phyloP scores from a whole-genome alignment of 2,888 invertebrate genomes.

The Gonocerus acuteangulatus region DNA sequence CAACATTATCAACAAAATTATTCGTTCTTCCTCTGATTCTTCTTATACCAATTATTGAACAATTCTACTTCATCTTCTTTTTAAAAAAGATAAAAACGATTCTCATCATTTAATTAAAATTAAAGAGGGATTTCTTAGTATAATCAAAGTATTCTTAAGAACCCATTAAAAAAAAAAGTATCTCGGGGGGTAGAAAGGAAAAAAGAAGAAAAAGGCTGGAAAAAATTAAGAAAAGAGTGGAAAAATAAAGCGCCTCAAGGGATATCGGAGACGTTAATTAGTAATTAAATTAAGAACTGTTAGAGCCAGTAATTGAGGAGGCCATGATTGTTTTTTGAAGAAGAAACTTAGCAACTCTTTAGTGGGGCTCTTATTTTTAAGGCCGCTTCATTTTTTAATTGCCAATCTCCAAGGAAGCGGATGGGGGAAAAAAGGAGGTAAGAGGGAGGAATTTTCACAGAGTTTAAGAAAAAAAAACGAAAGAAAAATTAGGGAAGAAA shows the following conservation, averaged over 20 bases:
- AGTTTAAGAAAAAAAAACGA: background rate
- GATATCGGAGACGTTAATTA: constrained; percentile 18
- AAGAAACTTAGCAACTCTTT: constrained; percentile 24
- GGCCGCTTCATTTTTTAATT: constrained; percentile 34
- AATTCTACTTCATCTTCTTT: too few species aligned
- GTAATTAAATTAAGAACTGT: constrained; percentile 22
- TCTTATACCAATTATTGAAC: too few species aligned
- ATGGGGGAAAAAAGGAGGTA: background rate
- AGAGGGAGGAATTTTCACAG: background rate
- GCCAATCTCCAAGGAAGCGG: constrained; percentile 25
- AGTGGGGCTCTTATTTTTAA: constrained; percentile 18
- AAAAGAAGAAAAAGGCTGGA: background rate
- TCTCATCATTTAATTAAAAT: constrained; percentile 24
- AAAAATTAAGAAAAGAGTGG: constrained; percentile 1
- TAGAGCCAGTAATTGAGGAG: constrained; percentile 18
- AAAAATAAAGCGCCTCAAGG: constrained; percentile 11
- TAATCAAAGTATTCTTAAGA: constrained; percentile 11
- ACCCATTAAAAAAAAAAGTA: constrained; percentile 15
- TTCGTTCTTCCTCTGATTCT: too few species aligned
- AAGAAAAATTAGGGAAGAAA: background rate
- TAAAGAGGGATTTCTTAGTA: constrained; percentile 15
- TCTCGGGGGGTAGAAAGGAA: background rate
- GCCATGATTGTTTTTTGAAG: background rate
- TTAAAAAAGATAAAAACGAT: constrained; percentile 1
- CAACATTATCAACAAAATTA: too few species aligned